Base-by-base conservation (phyloP, 2,113 vertebrate genomes). In the Pygathrix nemaeus region DNA sequence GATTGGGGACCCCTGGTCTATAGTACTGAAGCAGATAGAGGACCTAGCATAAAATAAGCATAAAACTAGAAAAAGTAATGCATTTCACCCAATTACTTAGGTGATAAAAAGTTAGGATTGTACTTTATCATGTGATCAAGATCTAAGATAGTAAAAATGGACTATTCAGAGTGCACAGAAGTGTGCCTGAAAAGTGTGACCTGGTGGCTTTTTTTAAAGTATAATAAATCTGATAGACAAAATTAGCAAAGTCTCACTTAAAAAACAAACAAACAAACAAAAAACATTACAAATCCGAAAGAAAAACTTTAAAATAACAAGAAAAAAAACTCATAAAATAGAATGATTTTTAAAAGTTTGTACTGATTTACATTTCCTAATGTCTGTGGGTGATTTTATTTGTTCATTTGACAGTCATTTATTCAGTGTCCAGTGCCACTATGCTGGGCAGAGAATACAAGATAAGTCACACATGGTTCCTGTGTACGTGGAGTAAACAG, bases 11-110 rank as follows among this genome's bases (percentile, higher is more conserved):
- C 61, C 61, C 61, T 64, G 59, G 59, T 61, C 27, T 61, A 12
- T 17, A 35, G 23, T 61, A 48, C 55, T 59, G 3, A 78, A 75
- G 61, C 57, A 3, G 17, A 70, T 48, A 10, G 43, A 92, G 57
- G 35, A 13, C 43, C 85, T 76, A 78, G 50, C 14, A 35, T n/a
- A 92, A 86, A 82, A 82, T 85, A 75, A 72, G 16, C 32, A 17
- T 83, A 90, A 40, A 92, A 70, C 20, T 94, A 82, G 93, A 64
- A 68, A 70, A 96, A 82, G 27, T 70, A 76, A 52, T 92, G 45
- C 30, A 5, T 92, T 50, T 55, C 75, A 40, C 38, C 43, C 52
- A 94, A 8, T 40, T 93, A 40, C 23, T 70, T 68, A 55, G 38
- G 16, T 50, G 57, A 50, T 55, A 25, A 72, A 64, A 92, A 76